Evolutionary conservation across 2,888 invertebrate species (phyloP), one percentile per base, ranked within the genome.

Genomic region (Apotomis capreana): DNA sequence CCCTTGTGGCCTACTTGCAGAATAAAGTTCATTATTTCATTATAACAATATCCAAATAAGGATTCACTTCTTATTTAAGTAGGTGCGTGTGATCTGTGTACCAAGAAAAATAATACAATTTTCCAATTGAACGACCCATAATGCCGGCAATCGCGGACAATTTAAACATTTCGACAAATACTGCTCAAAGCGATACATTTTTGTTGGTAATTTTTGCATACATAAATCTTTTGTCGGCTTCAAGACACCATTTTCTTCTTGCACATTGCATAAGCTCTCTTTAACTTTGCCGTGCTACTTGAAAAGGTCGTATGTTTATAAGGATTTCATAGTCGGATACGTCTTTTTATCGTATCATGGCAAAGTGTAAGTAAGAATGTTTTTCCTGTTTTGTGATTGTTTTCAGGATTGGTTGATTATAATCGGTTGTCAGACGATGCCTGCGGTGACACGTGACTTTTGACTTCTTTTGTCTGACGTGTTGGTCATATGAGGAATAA

Each of bases 391-490:
- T 65, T 58, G 44, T n/a, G n/a, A 10, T 40, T 44, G 57, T 61
- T 36, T 60, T 63, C 8, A 73, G 9, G 51, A 75, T 58, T 68
- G 46, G 46, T n/a, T 61, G 8, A 62, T 73, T 73, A 72, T 79
- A 80, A 80, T 80, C 76, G 77, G 71, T 68, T 78, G 79, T 78
- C 78, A 68, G 75, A 59, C 40, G 63, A 69, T 75, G 76, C 89
- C 89, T 83, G 78, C 81, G 85, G 87, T 87, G 85, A 85, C 84
- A 84, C 81, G 84, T 83, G 85, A 86, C 82, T 87, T 85, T 85
- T 86, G 85, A 87, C 83, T 85, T 83, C 86, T 88, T 89, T 89
- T 89, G 87, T 88, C 81, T 80, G 77, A 76, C 76, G 76, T 76
- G 73, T 64, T 75, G 64, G 74, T 70, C 70, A 69, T 74, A 64